Evolutionary conservation across 2,888 invertebrate species (phyloP).

Genomic region (Cheilosia vulpina): DNA sequence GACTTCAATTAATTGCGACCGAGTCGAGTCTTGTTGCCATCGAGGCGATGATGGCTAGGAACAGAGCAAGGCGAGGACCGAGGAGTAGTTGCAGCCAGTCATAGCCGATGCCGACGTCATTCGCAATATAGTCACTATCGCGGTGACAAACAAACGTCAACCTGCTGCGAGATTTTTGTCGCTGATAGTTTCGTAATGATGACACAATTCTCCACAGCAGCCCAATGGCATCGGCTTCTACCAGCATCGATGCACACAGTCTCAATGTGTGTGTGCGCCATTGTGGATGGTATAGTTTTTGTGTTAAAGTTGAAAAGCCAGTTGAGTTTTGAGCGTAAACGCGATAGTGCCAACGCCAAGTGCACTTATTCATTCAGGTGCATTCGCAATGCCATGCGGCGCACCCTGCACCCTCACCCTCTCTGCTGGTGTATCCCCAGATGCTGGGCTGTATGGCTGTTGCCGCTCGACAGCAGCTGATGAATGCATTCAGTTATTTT

Average conservation of each 20-base stretch:
- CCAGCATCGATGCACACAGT: not conserved
- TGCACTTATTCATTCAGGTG: slow-evolving; percentile 69
- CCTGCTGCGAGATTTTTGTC: slow-evolving; percentile 35
- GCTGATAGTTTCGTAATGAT: slow-evolving; percentile 69
- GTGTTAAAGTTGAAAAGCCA: slow-evolving; percentile 62
- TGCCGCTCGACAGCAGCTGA: slow-evolving; percentile 43
- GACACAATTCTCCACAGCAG: slow-evolving; percentile 57
- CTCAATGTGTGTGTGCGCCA: slow-evolving; percentile 11
- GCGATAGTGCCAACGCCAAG: slow-evolving; percentile 55
- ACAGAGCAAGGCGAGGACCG: not conserved
- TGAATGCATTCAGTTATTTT: slow-evolving; percentile 70
- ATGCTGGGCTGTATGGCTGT: not conserved
- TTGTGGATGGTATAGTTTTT: slow-evolving; percentile 31
- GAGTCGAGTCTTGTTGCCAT: slow-evolving; percentile 23
- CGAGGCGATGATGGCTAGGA: not conserved
- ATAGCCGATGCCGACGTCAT: not conserved
- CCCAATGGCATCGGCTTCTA: slow-evolving; percentile 28
- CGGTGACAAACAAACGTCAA: slow-evolving; percentile 54
- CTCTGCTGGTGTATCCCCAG: not conserved
- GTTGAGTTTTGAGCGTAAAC: slow-evolving; percentile 31
- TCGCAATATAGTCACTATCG: slow-evolving; percentile 18
- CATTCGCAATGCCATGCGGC: slow-evolving; percentile 30
- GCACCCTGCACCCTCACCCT: slow-evolving; percentile 5
- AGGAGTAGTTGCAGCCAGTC: not conserved
- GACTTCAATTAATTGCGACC: slow-evolving; percentile 52